Base-by-base conservation (phyloP, 2,797 vertebrate species). In the Lutra lutra region DNA sequence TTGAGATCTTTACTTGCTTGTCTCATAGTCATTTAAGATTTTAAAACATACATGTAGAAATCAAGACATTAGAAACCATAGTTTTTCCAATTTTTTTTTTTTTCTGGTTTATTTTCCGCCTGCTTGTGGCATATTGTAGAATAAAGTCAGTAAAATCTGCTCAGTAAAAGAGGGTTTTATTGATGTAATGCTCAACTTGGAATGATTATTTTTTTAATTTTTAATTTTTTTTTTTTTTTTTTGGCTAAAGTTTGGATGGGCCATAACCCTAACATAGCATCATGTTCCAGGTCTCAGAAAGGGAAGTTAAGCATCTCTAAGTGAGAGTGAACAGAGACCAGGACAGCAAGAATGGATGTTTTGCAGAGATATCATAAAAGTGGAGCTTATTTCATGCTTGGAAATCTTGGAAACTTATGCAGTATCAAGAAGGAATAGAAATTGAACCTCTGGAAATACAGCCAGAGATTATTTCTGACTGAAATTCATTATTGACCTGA, bases 11-110 rank as follows among this genome's bases (percentile, higher is more conserved):
- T 20, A 94, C 62, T 78, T 77, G 4, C 38, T 86, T 79, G 51
- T 21, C 87, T 97, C 78, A 86, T 29, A 64, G 75, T 72, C 38
- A 80, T 79, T 91, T 72, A 20, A 84, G 84, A 78, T 84, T 95
- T 73, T 80, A 85, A 89, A 85, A n/a, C 56, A 64, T 21, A 43
- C 17, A 51, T 66, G 83, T 64, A 91, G 14, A 94, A 91, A 32
- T 72, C 48, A 94, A 87, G 32, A 14, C 40, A 60, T 66, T 82
- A 72, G 15, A 91, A 80, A 20, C 25, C 46, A 25, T 40, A 32
- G 54, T 72, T 85, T 91, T 80, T 38, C 27, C 5, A 25, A 46
- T 38, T 54, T 54, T 27, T 79, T 54, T 27, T 79, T 73, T 80
- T 48, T 78, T 25, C 20, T 56, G 27, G 18, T 70, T 56, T 20